phyloP scores from a whole-genome alignment of 2,113 vertebrate genomes.

The Pangasianodon hypophthalmus region DNA sequence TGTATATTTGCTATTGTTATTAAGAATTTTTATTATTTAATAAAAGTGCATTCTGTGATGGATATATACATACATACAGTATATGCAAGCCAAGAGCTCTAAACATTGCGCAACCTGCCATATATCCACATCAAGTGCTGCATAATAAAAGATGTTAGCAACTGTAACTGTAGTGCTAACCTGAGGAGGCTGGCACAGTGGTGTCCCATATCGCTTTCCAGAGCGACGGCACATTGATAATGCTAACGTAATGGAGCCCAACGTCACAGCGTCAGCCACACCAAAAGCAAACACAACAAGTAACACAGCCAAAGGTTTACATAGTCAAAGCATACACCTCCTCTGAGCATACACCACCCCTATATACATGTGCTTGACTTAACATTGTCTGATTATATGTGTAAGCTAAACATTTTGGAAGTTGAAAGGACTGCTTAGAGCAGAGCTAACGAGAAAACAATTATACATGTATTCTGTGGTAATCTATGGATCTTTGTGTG shows the following conservation, averaged over 20 bases:
- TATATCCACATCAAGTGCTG: constrained; percentile 33
- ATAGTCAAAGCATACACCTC: background rate
- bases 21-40: background rate
- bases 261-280: constrained; percentile 39
- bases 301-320: constrained; percentile 23
- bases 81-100: background rate
- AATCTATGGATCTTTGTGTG: background rate
- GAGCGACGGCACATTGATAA: constrained; percentile 20
- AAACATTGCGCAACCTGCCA: background rate
- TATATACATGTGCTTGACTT: background rate
- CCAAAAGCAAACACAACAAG: constrained; percentile 40
- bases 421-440: background rate
- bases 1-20: background rate
- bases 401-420: background rate
- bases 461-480: background rate
- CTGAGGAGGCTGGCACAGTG: constrained; percentile 14
- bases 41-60: background rate
- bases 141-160: background rate
- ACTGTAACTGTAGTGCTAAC: background rate
- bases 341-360: background rate
- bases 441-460: background rate
- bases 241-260: constrained; percentile 34
- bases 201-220: constrained; percentile 31
- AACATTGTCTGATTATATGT: background rate
- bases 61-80: background rate